Percentiles rank a stretch among this genome's conserved stretches.
Conservation (phyloP, 2,113 vertebrate genomes). For the Onychostoma macrolepis region DNA sequence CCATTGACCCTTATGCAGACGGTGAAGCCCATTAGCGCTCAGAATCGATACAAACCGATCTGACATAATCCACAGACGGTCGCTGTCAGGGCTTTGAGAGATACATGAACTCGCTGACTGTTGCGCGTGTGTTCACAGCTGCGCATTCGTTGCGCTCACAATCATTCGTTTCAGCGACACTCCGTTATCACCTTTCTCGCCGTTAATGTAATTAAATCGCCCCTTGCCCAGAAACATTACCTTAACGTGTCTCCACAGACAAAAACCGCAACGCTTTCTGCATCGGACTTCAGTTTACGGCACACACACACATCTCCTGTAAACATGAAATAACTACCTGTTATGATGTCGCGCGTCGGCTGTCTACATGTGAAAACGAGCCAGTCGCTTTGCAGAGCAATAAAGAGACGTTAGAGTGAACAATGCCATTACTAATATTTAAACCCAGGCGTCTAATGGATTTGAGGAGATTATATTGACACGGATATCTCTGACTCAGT, state of each 20-base stretch:
- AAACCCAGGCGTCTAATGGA: background rate
- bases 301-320: background rate
- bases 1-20: background rate
- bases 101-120: constrained; percentile 25
- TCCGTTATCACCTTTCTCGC: background rate
- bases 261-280: background rate
- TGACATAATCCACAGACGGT: constrained; percentile 19
- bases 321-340: constrained; percentile 46
- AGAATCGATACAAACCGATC: constrained; percentile 19
- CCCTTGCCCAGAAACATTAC: background rate
- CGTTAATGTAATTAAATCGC: background rate
- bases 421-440: background rate
- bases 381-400: constrained; percentile 15
- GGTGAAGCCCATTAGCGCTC: constrained; percentile 20
- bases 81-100: constrained; percentile 10
- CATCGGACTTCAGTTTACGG: background rate
- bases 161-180: background rate
- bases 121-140: constrained; percentile 31
- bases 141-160: constrained; percentile 23
- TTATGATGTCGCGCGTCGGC: constrained; percentile 26
- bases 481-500: constrained; percentile 7
- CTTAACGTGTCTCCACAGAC: background rate
- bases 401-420: background rate
- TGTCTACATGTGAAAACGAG: constrained; percentile 2
- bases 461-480: constrained; percentile 23